A percentile compares a stretch with the other conserved stretches of the same genome.
Conservation (phyloP, 2,888 invertebrate genomes). For the Himalopsyche kuldschensis region DNA sequence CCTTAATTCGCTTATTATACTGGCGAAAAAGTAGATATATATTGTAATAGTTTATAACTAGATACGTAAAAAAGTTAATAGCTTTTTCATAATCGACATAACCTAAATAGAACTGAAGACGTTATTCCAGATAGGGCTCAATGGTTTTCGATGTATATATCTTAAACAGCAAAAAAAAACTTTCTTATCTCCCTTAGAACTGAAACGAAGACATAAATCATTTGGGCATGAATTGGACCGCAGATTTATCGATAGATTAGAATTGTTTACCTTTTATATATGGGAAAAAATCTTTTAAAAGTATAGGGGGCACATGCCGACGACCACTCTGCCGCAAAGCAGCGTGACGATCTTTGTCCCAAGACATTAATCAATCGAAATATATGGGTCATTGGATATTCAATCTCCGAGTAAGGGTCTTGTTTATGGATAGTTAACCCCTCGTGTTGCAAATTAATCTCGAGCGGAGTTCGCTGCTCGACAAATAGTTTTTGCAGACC, state of each 20-base stretch:
- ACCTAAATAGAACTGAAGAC: no score
- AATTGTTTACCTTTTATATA: not conserved
- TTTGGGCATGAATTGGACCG: no score
- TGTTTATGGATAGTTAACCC: not conserved
- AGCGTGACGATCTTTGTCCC: not conserved
- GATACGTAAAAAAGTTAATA: no score
- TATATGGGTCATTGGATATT: not conserved
- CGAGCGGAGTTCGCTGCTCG: not conserved
- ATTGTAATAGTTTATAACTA: no score
- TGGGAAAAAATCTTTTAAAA: not conserved
- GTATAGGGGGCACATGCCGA: not conserved
- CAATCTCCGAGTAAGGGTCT: not conserved
- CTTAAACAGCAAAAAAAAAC: no score
- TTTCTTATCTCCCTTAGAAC: no score
- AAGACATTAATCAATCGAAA: not conserved
- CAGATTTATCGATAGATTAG: not conserved
- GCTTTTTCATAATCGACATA: no score
- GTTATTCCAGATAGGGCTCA: no score
- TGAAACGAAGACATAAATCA: no score
- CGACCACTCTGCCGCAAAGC: not conserved
- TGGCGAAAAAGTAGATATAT: no score
- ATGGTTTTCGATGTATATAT: no score
- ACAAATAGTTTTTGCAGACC: not conserved
- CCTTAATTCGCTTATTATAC: no score
- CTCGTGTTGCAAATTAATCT: not conserved